Evolutionary conservation across 1,140 invertebrate species (phyloP).

Genomic region (Ostrea denselamellosa): DNA sequence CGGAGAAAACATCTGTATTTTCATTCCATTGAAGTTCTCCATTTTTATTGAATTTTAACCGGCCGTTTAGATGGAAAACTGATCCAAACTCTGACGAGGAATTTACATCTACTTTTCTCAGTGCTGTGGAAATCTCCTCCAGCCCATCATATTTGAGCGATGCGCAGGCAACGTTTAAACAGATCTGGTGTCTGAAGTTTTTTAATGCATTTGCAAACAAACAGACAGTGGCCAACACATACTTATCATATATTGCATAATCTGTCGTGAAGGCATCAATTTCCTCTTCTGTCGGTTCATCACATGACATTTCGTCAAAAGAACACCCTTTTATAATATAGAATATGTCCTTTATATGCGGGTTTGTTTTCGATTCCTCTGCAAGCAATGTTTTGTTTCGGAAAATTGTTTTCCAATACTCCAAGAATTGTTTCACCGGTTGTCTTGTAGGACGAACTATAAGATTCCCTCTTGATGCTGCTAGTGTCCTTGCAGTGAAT

Average conservation of each 20-base stretch:
- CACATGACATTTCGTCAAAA: neutral
- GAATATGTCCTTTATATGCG: neutral
- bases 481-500: neutral
- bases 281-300: neutral
- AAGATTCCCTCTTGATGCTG: conserved; percentile 23
- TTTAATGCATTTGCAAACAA: conserved; percentile 37
- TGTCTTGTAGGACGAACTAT: neutral
- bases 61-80: neutral
- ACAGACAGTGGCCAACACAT: conserved; percentile 15
- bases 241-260: neutral
- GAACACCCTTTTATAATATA: neutral
- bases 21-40: neutral
- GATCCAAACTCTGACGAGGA: neutral
- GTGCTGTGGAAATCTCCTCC: neutral
- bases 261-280: neutral
- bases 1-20: neutral
- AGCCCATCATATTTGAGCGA: neutral
- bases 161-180: neutral
- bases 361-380: neutral
- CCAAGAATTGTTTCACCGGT: neutral
- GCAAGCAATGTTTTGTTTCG: neutral
- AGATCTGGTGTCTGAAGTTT: neutral
- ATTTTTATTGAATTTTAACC: neutral
- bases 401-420: conserved; percentile 14
- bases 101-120: neutral